phyloP scores from a whole-genome alignment of 92 coral and sea anemone genomes.

The Epizoanthus illoricatus region DNA sequence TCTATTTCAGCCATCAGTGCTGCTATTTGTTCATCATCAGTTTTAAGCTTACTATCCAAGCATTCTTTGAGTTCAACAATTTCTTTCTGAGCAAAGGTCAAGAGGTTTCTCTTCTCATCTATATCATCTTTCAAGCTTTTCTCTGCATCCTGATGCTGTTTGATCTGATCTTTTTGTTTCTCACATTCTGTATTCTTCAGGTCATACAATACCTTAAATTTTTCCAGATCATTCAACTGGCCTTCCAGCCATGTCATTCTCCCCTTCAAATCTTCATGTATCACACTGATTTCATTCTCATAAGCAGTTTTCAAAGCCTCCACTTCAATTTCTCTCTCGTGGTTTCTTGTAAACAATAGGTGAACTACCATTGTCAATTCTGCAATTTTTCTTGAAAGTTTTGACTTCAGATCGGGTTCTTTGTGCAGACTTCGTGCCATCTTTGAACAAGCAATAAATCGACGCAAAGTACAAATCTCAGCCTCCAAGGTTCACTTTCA shows the following conservation, averaged over 20 bases:
- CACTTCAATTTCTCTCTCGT: constrained; percentile 90
- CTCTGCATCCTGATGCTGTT: constrained; percentile 62
- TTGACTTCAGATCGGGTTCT: constrained; percentile 70
- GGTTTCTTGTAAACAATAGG: constrained; percentile 90
- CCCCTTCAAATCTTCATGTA: constrained; percentile 79
- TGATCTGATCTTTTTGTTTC: constrained; percentile 74
- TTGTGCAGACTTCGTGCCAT: constrained; percentile 24
- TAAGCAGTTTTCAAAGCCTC: constrained; percentile 85
- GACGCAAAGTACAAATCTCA: neutral
- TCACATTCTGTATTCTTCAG: constrained; percentile 79
- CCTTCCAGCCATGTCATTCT: constrained; percentile 92
- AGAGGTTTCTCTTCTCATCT: constrained; percentile 57
- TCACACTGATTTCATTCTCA: constrained; percentile 72
- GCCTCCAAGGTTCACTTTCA: neutral
- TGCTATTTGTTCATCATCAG: constrained; percentile 61
- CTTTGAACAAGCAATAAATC: neutral
- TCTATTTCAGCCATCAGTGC: constrained; percentile 67
- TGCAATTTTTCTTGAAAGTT: constrained; percentile 91
- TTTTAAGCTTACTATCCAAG: constrained; percentile 45
- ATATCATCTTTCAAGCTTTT: constrained; percentile 48
- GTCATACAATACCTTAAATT: constrained; percentile 78
- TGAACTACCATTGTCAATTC: constrained; percentile 95
- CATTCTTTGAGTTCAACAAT: constrained; percentile 71
- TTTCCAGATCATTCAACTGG: constrained; percentile 87
- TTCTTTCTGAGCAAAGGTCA: constrained; percentile 67